Base-by-base conservation (phyloP, 64 coral and sea anemone genomes). In the Montipora cactus region DNA sequence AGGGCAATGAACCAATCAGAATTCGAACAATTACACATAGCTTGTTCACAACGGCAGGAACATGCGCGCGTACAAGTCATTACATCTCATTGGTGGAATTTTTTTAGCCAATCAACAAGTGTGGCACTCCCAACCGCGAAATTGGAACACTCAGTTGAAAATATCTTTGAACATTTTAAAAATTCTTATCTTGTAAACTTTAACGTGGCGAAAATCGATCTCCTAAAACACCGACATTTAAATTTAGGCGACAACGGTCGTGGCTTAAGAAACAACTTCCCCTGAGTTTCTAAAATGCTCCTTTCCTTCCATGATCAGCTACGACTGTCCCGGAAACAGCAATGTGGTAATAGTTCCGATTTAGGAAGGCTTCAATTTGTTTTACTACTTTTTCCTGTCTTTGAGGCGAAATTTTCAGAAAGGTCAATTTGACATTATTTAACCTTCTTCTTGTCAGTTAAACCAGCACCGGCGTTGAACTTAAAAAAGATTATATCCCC, bases 401-500 rank as follows among this genome's bases (percentile, higher is more conserved):
- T 15, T 64, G 61, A 14, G 61, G 44, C 48, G 8, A 49, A 71
- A 10, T 1, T 21, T 22, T 22, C 37, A 67, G 44, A 10, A n/a
- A 68, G n/a, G 48, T 22, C 15, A 13, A n/a, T 68, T 4, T 23
- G 8, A 9, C 44, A 19, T 79, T 61, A 93, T 81, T 87, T 93
- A 14, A 46, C 85, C 67, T 99, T 99, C 74, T 97, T 99, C 78
- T 99, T 99, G 72, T 95, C 95, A 44, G 94, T 96, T 70, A 99
- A 87, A 16, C 97, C 97, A 23, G 95, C 97, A 11, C 97, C 97
- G 58, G 97, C 95, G 67, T 99, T 99, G 59, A 99, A 99, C 69
- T 99, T 99, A 64, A 99, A 99, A 84, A 99, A 99, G 5, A 99
- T 96, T 4, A 99, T 94, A 79, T 99, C 97, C 8, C 97, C 97